Evolutionary conservation across 2,113 vertebrate genomes (phyloP).

Genomic region (Trichechus manatus): DNA sequence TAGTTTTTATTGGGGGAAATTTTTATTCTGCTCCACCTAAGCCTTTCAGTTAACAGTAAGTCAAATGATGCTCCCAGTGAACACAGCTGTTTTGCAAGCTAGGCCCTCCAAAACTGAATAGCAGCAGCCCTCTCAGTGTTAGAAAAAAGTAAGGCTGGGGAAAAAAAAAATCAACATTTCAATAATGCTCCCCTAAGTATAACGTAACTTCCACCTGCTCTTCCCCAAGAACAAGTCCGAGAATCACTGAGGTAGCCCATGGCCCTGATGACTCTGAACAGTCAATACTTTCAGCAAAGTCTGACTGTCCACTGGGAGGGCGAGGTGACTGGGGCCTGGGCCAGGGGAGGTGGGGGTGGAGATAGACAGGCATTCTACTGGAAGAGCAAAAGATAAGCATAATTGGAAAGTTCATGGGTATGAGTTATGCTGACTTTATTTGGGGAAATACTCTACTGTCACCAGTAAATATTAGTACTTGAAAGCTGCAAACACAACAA

Average conservation of each 20-base stretch:
- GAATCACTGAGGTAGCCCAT: background rate
- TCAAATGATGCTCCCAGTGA: background rate
- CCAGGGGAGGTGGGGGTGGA: background rate
- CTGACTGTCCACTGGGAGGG: background rate
- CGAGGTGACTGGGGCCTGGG: background rate
- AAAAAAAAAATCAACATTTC: background rate
- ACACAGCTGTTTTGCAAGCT: background rate
- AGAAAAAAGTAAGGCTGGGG: background rate
- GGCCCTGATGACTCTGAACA: background rate
- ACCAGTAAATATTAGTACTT: slow-evolving; percentile 55
- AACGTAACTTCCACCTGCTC: slow-evolving; percentile 14
- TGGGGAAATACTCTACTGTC: background rate
- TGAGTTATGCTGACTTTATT: background rate
- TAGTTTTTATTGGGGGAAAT: slow-evolving; percentile 5
- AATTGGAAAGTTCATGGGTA: background rate
- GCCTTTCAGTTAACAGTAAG: background rate
- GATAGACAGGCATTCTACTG: background rate
- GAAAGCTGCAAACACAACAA: slow-evolving; percentile 27
- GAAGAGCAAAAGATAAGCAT: background rate
- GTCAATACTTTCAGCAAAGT: background rate
- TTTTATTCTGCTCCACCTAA: slow-evolving; percentile 47
- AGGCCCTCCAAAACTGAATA: background rate
- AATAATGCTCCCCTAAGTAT: background rate
- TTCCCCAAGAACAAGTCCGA: background rate
- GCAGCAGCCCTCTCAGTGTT: background rate